Evolutionary conservation across 1,140 invertebrate species (phyloP), one percentile per base, ranked within the genome.

Genomic region (Diploscapter pachys): DNA sequence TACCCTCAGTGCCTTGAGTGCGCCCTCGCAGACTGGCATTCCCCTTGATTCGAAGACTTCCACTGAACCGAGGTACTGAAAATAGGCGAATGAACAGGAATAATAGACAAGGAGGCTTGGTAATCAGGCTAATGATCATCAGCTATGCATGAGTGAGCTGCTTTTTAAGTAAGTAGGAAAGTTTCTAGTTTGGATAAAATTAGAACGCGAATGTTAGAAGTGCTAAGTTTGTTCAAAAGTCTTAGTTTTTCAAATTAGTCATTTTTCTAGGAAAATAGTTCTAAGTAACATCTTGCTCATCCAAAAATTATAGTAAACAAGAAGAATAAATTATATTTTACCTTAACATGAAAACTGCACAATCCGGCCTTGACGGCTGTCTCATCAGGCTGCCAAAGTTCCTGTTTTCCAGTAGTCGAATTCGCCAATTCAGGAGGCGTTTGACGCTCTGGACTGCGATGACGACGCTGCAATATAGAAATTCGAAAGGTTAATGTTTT

Each of bases 321-420:
- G 31, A 31, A 31, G 31, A 31, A 31, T 31, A 31, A 31, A 31
- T 31, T 31, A 31, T 31, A 77, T 80, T 84, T 83, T 86, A 92
- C 92, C 88, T 98, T 96, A 77, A 99, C 96, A 81, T 93, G 91
- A 88, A 99, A 99, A 83, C 91, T 92, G 88, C 96, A 99, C 50
- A 93, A 97, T 81, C 94, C 95, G 13, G 92, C 91, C 57, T 95
- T 89, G 3, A 99, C 96, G 65, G 94, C 93, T 62, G 91, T 91
- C 86, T 99, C 96, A 87, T 99, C 96, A n/a, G 93, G 92, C 83
- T 97, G 94, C 95, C 95, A 98, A 94, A 94, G 86, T 97, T 96
- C 73, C 92, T 94, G 31, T 31, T 31, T 31, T 31, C 31, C 31
- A 31, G 31, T 31, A 31, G 31, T 31, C 31, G 31, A 31, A 31